These are phyloP conservation scores for Pseudomyrmex sp. DNA, from an alignment of 1,140 invertebrate genomes.

Conservation along the genomic window DNA sequence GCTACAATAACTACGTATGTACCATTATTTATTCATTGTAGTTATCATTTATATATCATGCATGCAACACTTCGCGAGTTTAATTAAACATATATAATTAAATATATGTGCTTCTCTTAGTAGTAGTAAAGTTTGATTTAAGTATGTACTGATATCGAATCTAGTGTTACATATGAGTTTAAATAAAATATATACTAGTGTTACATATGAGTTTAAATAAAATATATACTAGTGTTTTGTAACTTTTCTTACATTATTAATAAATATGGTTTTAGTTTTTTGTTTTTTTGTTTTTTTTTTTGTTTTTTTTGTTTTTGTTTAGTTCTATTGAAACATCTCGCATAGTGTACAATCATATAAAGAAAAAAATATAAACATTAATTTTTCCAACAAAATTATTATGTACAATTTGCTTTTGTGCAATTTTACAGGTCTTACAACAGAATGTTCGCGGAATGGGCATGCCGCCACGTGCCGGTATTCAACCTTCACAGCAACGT, in stretches of 20 bases:
- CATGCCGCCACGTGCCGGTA: slow-evolving; percentile 82
- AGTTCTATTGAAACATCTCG: background rate
- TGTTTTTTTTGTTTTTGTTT: too few relatives aligned
- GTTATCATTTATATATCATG: slow-evolving; percentile 51
- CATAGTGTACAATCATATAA: background rate
- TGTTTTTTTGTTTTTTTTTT: too few relatives aligned
- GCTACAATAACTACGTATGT: slow-evolving; percentile 84
- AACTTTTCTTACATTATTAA: too few relatives aligned
- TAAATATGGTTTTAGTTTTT: too few relatives aligned
- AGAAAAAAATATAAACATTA: background rate
- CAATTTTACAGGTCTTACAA: slow-evolving; percentile 77
- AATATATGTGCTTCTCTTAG: background rate
- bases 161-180: background rate
- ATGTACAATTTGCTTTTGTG: slow-evolving; percentile 1
- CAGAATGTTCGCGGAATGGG: slow-evolving; percentile 84
- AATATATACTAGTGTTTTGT: background rate
- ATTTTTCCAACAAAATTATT: background rate
- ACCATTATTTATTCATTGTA: slow-evolving; percentile 64
- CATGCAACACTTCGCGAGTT: slow-evolving; percentile 12
- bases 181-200: background rate
- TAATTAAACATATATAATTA: background rate
- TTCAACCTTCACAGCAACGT: slow-evolving; percentile 83
- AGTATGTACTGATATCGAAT: background rate
- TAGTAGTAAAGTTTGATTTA: background rate
- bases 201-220: too few relatives aligned